Evolutionary conservation across 2,888 invertebrate genomes (phyloP).

Genomic region (Epirrhoe tristata): DNA sequence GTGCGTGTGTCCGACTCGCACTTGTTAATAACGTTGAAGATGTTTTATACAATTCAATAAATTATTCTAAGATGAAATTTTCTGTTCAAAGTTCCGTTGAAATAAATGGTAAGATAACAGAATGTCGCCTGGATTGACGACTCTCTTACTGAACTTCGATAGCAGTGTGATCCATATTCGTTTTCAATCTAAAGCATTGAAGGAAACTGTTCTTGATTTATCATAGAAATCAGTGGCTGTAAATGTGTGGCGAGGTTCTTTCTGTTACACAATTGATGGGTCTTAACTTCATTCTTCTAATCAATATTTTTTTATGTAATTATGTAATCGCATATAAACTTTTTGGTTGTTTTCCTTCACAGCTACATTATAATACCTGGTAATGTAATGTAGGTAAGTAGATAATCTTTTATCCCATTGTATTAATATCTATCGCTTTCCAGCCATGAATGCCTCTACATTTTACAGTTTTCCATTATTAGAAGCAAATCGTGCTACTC

Average conservation of each 20-base stretch:
- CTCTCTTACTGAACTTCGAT: constrained; percentile 48
- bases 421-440: not conserved
- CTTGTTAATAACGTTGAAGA: too few species aligned
- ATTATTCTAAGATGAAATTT: not conserved
- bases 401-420: too few species aligned
- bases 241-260: not conserved
- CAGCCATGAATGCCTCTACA: not conserved
- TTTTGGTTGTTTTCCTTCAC: too few species aligned
- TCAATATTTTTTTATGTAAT: too few species aligned
- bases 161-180: constrained; percentile 45
- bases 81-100: constrained; percentile 8
- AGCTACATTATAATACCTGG: too few species aligned
- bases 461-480: not conserved
- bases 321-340: too few species aligned
- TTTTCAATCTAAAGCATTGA: constrained; percentile 19
- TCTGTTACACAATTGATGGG: too few species aligned
- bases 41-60: not conserved
- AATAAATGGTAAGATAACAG: constrained; percentile 44
- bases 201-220: constrained; percentile 2
- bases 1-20: too few species aligned
- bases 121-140: constrained; percentile 54
- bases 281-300: too few species aligned
- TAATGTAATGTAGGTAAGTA: too few species aligned
- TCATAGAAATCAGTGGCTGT: not conserved
- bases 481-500: not conserved